A percentile compares a stretch with the other conserved stretches of the same genome.
phyloP scores from a whole-genome alignment of 2,797 vertebrate species.

The Premnoplex brunnescens region DNA sequence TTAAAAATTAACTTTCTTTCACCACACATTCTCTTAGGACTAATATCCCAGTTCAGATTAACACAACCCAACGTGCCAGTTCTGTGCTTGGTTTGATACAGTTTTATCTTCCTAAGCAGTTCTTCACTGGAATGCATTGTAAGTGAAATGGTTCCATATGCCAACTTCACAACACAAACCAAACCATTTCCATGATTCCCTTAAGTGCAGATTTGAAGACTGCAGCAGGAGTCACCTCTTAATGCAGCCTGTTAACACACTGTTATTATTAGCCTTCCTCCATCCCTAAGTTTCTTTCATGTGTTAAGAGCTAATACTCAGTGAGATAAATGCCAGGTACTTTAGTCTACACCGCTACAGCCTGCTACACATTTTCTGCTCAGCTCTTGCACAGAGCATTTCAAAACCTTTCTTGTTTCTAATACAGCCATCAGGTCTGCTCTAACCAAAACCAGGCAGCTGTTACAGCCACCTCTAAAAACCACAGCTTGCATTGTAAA shows the following conservation, averaged over 20 bases:
- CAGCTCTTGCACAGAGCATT: background rate
- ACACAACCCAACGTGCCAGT: background rate
- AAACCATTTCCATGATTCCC: background rate
- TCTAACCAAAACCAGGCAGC: background rate
- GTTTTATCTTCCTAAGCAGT: background rate
- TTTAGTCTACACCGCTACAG: background rate
- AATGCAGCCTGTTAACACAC: background rate
- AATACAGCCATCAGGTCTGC: background rate
- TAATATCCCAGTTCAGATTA: background rate
- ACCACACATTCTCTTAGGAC: background rate
- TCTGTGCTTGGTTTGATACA: background rate
- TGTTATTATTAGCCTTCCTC: background rate
- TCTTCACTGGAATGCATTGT: background rate
- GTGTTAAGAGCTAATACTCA: background rate
- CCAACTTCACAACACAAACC: background rate
- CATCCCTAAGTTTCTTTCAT: background rate
- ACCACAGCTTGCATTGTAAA: fast-evolving
- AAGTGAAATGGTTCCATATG: background rate
- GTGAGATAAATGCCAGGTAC: background rate
- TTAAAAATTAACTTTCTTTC: background rate
- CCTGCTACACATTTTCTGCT: background rate
- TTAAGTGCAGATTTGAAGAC: background rate
- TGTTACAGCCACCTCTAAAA: background rate
- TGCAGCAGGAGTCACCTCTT: background rate
- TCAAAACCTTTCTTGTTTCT: background rate